Evolutionary conservation across 2,797 vertebrate species (phyloP).

Genomic region (Paramormyrops hopkinsi): DNA sequence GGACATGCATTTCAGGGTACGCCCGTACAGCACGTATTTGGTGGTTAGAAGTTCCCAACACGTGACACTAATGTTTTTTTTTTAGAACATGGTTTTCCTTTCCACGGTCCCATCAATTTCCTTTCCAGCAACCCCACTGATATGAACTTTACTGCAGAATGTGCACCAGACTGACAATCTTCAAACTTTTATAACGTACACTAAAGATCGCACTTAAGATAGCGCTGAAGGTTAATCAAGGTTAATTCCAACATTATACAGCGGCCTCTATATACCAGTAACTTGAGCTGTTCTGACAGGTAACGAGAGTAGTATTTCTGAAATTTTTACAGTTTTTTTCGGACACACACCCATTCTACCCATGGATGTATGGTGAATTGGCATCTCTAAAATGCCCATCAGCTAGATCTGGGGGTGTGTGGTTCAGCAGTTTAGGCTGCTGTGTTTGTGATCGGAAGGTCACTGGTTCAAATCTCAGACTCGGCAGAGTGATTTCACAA

Average conservation of each 20-base stretch:
- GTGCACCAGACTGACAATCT: slow-evolving; percentile 31
- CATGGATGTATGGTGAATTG: background rate
- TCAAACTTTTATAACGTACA: slow-evolving; percentile 24
- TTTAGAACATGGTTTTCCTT: background rate
- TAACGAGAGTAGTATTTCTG: background rate
- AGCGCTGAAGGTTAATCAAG: slow-evolving; percentile 31
- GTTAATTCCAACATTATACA: slow-evolving; percentile 26
- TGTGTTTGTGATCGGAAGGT: background rate
- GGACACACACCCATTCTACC: background rate
- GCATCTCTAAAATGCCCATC: background rate
- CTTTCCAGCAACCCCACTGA: background rate
- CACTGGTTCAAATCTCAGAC: background rate
- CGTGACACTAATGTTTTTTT: background rate
- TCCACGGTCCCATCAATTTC: background rate
- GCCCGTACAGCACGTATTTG: background rate
- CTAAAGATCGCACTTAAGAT: slow-evolving; percentile 29
- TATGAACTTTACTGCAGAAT: slow-evolving; percentile 31
- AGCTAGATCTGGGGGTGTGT: background rate
- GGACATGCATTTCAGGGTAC: background rate
- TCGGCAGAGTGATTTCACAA: background rate
- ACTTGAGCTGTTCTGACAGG: background rate
- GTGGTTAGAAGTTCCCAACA: background rate
- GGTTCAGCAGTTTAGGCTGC: background rate
- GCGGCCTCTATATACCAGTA: background rate
- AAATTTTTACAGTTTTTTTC: background rate